Percentiles rank a stretch among this genome's conserved stretches.
Evolutionary conservation across 2,888 invertebrate species (phyloP).

Genomic region (Agonopterix arenella): DNA sequence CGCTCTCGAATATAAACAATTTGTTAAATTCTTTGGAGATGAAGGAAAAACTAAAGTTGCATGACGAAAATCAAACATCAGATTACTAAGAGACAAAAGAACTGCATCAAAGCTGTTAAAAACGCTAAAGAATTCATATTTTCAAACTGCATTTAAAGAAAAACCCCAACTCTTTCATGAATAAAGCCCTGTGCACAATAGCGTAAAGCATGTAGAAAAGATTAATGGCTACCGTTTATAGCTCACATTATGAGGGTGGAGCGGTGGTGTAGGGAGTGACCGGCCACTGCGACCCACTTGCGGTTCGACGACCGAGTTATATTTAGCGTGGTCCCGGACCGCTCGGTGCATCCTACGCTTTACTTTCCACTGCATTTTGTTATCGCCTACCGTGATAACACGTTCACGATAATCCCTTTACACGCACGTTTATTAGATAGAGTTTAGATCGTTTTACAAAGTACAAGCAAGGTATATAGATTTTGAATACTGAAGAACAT

Average conservation of each 20-base stretch:
- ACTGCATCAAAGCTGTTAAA: no score
- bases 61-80: no score
- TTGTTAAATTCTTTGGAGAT: no score
- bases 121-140: no score
- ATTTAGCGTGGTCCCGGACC: slow-evolving; percentile 51
- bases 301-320: slow-evolving; percentile 64
- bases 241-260: neutral
- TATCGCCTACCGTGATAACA: slow-evolving; percentile 20
- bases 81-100: no score
- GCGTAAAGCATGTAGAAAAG: neutral
- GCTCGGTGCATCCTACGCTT: slow-evolving; percentile 48
- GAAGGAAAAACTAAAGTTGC: no score
- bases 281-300: slow-evolving; percentile 48
- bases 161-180: no score
- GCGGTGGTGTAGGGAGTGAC: slow-evolving; percentile 11
- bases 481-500: no score
- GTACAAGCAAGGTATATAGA: no score
- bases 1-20: no score
- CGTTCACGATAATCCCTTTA: slow-evolving; percentile 8
- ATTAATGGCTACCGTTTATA: slow-evolving; percentile 2
- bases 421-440: neutral
- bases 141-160: no score
- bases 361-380: slow-evolving; percentile 46
- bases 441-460: neutral
- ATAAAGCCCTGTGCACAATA: neutral